phyloP scores from a whole-genome alignment of 2,113 vertebrate species.

The Barnardius zonarius region DNA sequence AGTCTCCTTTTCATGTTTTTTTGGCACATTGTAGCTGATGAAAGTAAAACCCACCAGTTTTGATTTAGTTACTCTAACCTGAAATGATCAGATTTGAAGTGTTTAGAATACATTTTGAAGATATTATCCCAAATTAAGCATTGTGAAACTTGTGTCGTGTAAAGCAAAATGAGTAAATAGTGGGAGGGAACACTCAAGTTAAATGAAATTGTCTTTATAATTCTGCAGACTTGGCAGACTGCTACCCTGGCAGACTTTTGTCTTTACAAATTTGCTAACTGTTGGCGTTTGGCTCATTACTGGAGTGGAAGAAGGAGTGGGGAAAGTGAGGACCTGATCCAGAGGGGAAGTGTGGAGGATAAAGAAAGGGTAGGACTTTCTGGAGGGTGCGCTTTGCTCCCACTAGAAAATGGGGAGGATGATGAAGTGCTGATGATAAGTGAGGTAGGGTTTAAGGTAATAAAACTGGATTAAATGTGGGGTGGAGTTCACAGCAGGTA shows the following conservation, averaged over 20 bases:
- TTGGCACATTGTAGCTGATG: neutral
- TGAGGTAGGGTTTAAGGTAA: neutral
- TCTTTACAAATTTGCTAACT: neutral
- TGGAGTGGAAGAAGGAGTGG: neutral
- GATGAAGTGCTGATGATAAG: neutral
- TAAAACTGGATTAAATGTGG: neutral
- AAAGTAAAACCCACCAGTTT: neutral
- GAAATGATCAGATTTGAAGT: neutral
- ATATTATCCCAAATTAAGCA: neutral
- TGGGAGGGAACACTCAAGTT: neutral
- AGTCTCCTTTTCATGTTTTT: neutral
- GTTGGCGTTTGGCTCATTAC: neutral
- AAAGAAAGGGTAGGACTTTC: neutral
- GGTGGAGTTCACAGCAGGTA: neutral
- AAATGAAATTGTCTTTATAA: neutral
- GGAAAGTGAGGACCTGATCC: neutral
- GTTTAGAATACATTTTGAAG: neutral
- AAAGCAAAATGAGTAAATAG: neutral
- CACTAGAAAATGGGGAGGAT: neutral
- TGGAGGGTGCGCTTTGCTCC: neutral
- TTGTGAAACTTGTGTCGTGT: neutral
- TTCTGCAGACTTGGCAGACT: neutral
- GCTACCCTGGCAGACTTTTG: neutral
- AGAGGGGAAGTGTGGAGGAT: neutral
- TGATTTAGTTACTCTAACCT: neutral